Base-by-base conservation (phyloP, 2,113 vertebrate genomes). In the Oplegnathus fasciatus region DNA sequence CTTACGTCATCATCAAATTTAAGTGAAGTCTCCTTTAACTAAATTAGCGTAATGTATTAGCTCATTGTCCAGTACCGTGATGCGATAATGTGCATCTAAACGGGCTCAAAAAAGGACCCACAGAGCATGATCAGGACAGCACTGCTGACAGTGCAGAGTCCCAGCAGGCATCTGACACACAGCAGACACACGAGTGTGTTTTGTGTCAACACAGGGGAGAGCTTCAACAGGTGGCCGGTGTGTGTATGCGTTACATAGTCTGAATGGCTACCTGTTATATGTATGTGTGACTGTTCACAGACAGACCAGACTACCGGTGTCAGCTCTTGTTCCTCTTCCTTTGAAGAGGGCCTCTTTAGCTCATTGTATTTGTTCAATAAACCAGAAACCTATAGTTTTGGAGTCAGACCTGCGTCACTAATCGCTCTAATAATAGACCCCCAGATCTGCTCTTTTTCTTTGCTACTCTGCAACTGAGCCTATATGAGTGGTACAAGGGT, bases 311-410 rank as follows among this genome's bases (percentile, higher is more conserved):
- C 46, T 3, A 44, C 20, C 50, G 13, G 62, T 48, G 28, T 34
- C 48, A 9, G 68, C 60, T 78, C 37, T 26, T 10, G 28, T 64
- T 67, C 46, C 30, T 54, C 72, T 40, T 46, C 20, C 24, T 48
- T 64, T 74, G 64, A 30, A 68, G 28, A 34, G 82, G 42, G 85
- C 79, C 83, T 86, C 82, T 78, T 67, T 4, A 62, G 70, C 70
- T 80, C 71, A 74, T 89, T 92, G 93, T 92, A 34, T 92, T 93
- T 93, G 88, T 82, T 89, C 82, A 89, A 58, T 77, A 83, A 83
- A 87, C 74, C 89, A 90, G 85, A 89, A 90, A 73, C 24, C 4
- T 40, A 66, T 75, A 75, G 82, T 81, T 84, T 17, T 46, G 68
- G 78, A 88, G 74, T 65, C 87, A 65, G 87, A 84, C 34, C 83